Evolutionary conservation across 2,888 invertebrate species (phyloP).

Genomic region (Tanytarsus gracilentus): DNA sequence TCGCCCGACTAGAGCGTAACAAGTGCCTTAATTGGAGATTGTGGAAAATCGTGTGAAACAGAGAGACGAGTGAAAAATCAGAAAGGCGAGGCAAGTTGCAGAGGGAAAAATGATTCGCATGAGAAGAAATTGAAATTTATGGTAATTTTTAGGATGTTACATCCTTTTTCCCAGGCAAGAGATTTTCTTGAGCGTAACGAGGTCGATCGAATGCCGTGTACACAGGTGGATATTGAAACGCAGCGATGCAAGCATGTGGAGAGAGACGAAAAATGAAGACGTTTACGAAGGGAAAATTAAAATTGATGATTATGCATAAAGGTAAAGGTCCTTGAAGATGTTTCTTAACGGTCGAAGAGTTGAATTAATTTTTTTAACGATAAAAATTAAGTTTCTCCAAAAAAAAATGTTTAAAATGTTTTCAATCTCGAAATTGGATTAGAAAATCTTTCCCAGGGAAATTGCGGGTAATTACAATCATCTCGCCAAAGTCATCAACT

Average conservation of each 20-base stretch:
- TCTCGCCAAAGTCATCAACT: too few species aligned
- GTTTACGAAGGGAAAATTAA: too few species aligned
- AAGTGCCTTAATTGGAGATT: conserved; percentile 18
- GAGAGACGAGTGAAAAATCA: background rate
- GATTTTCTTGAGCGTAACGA: conserved; percentile 5
- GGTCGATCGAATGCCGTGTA: background rate
- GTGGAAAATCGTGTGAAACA: conserved; percentile 19
- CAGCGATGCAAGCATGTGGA: background rate
- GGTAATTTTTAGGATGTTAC: conserved; percentile 23
- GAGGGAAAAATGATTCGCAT: conserved; percentile 16
- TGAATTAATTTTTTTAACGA: too few species aligned
- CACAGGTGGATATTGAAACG: background rate
- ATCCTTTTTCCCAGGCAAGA: conserved; percentile 11
- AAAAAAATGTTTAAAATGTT: too few species aligned
- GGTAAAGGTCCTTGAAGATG: too few species aligned
- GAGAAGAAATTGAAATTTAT: conserved; percentile 17
- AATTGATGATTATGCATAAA: too few species aligned
- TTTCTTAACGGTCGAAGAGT: too few species aligned
- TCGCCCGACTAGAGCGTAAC: background rate
- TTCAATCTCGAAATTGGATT: too few species aligned
- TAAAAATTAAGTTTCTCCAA: too few species aligned
- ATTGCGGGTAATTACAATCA: too few species aligned
- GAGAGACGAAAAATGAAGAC: background rate
- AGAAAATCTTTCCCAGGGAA: too few species aligned
- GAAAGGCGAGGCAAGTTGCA: background rate